Base-by-base conservation (phyloP, 2,888 invertebrate genomes). In the Cheilosia vernalis region DNA sequence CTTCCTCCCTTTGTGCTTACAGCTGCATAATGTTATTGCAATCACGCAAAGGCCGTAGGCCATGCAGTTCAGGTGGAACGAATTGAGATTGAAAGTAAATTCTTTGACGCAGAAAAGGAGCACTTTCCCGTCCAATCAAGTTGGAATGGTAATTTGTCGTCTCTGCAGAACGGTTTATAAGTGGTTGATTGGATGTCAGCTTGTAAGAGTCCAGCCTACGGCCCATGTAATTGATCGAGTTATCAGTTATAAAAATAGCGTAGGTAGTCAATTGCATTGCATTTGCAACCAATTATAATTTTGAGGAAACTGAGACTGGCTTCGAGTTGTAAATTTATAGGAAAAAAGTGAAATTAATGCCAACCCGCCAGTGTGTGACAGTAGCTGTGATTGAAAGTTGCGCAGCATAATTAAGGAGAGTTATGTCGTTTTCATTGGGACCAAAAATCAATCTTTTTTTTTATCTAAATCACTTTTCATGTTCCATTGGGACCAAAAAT, bases 1-100 rank as follows among this genome's bases (percentile, higher is more conserved):
- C 9, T 47, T 60, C 24, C 47, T 40, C 61, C 40, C 40, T 13
- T n/a, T 49, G 24, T 19, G 13, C 3, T 37, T 30, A n/a, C 6
- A 53, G 49, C n/a, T 24, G 10, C 24, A 15, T 10, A n/a, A n/a
- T n/a, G n/a, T n/a, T n/a, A n/a, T n/a, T n/a, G n/a, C 7, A 21
- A 19, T 56, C 27, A 49, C 30, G 55, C 66, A 58, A 51, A 42
- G 53, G 42, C 64, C 21, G 30, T 40, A 21, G 17, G 37, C 21
- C 33, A 21, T 9, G 4, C 10, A 15, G n/a, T 33, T 58, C 4
- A 53, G 30, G 47, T 40, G 42, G 56, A 53, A 66, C 67, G 19
- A 64, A 83, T 53, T 63, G 44, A 79, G 58, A 79, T 69, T 74
- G 74, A 79, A 74, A 74, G 73, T 74, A 51, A 61, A 27, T 56